These are phyloP conservation scores for Tragelaphus strepsiceros DNA, from an alignment of 2,113 vertebrate species.

Conservation along the genomic window DNA sequence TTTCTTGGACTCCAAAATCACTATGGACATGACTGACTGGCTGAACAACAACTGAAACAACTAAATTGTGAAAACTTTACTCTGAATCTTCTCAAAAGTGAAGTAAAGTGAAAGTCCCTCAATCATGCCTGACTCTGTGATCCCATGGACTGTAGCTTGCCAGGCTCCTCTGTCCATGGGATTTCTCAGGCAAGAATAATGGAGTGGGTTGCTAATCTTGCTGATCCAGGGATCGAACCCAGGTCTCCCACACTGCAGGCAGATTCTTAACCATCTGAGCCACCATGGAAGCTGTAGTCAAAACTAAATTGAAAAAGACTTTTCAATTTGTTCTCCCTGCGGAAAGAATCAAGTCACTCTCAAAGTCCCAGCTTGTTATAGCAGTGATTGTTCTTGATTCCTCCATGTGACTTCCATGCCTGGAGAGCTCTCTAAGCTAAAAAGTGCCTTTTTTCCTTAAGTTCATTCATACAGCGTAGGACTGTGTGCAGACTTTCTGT, in stretches of 20 bases:
- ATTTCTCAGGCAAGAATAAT: background rate
- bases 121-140: background rate
- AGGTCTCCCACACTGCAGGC: background rate
- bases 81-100: background rate
- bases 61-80: background rate
- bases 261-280: background rate
- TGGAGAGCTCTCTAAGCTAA: background rate
- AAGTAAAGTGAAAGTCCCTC: background rate
- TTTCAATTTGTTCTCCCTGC: background rate
- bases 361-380: background rate
- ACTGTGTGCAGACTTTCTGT: rapidly evolving
- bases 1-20: background rate
- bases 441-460: background rate
- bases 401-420: background rate
- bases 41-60: background rate
- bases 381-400: background rate
- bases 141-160: background rate
- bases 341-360: background rate
- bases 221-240: background rate
- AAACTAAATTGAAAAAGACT: background rate
- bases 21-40: background rate
- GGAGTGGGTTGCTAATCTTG: background rate
- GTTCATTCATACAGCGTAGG: rapidly evolving
- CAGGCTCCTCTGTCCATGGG: background rate
- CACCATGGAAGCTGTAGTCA: background rate